Evolutionary conservation across 2,797 vertebrate genomes (phyloP), one percentile per base, ranked within the genome.

Genomic region (Phaenicophaeus curvirostris): DNA sequence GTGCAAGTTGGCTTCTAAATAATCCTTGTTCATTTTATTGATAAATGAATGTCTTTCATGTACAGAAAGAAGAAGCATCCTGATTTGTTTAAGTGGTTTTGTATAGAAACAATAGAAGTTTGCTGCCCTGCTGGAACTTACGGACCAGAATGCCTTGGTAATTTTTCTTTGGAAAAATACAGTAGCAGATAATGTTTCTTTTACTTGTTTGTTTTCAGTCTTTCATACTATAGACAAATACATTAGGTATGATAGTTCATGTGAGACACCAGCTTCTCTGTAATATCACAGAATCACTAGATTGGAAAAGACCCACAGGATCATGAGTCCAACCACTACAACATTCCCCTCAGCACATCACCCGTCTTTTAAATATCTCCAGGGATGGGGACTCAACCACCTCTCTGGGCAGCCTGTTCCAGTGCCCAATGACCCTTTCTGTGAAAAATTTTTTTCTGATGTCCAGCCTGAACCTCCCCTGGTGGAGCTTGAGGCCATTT

Each of bases 31-130:
- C 9, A 35, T 90, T 66, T 85, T 42, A 4, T 77, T 81, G 39
- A 44, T 75, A 74, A 85, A 84, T 69, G 0, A 66, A 48, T 96
- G 11, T 87, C 13, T 85, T 53, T 69, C 28, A 25, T 75, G 23
- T 87, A n/a, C 95, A 99, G 99, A 97, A 99, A 99, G 98, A 98
- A 98, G 55, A 98, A 99, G 79, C 96, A 99, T 72, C 99, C 99
- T 5, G 98, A 99, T 94, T 96, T 99, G 51, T 98, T 98, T 83
- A 98, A 99, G n/a, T 99, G 99, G 99, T 98, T 99, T 97, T 99
- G 99, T 91, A 97, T 99, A 89, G 98, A 99, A 72, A 98, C 98
- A 3, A 97, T 99, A 91, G 95, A 98, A 95, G 98, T 98, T 50
- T 99, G 99, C 97, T 99, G 99, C 81, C 97, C 98, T n/a, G 95